Base-by-base conservation (phyloP, 2,888 invertebrate species). In the Gisinianus flammeolus region DNA sequence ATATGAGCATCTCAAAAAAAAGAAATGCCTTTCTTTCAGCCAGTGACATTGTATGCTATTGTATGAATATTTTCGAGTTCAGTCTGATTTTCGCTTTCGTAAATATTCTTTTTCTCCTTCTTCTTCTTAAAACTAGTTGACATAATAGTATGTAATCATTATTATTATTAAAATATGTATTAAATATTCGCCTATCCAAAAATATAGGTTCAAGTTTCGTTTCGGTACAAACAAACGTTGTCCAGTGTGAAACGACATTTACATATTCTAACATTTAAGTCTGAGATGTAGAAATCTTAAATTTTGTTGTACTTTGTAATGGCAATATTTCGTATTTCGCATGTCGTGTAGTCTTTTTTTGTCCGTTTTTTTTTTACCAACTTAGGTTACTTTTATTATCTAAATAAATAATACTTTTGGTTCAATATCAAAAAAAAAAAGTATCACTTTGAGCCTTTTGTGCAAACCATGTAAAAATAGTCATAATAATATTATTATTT, bases 1-100 rank as follows among this genome's bases (percentile, higher is more conserved):
- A 4, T 54, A 16, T 16, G 54, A 54, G 16, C 44, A 44, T 44
- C 6, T 54, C 54, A 54, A 54, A 54, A n/a, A n/a, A n/a, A n/a
- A n/a, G n/a, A n/a, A 54, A 54, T 54, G 54, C 54, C 6, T 54
- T 8, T n/a, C 54, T n/a, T 44, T 16, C 44, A 44, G 16, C 54
- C 54, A 54, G 54, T 54, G 54, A 54, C 54, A 54, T 16, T 54
- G 54, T 54, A n/a, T n/a, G n/a, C n/a, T n/a, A n/a, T n/a, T n/a
- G n/a, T 54, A n/a, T 54, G 16, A 44, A 44, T 44, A 44, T 44
- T 16, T 19, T 54, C 19, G 6, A 19, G 54, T 54, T 54, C 54
- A 54, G n/a, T 54, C 4, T 54, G 19, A 54, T 54, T 16, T 54
- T 3, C 4, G 54, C n/a, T 54, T 54, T 54, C n/a, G 6, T 44